Evolutionary conservation across 2,888 invertebrate genomes (phyloP).

Genomic region (Deilephila porcellus): DNA sequence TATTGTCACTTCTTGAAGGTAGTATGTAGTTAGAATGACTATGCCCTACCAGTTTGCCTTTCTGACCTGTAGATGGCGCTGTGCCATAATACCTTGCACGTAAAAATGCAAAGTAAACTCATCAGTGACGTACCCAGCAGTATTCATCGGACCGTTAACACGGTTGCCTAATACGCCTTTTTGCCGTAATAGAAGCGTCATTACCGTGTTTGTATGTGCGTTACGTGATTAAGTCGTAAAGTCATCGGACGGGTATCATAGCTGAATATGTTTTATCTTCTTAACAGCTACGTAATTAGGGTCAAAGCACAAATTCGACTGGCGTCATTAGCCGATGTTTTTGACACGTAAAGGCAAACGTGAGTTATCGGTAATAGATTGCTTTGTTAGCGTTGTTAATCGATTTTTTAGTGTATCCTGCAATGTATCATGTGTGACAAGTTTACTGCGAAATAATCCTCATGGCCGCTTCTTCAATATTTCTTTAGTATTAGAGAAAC

Average conservation of each 20-base stretch:
- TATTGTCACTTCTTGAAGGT: not conserved
- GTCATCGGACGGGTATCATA: slow-evolving; percentile 48
- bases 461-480: too few relatives aligned
- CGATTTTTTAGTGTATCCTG: too few relatives aligned
- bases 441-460: too few relatives aligned
- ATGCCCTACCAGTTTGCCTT: not conserved
- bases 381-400: too few relatives aligned
- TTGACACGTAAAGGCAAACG: slow-evolving; percentile 32
- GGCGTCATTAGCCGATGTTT: slow-evolving; percentile 34
- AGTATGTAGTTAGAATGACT: not conserved
- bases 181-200: slow-evolving; percentile 55
- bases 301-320: slow-evolving; percentile 46
- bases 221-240: slow-evolving; percentile 63
- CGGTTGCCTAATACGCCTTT: slow-evolving; percentile 51
- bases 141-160: slow-evolving; percentile 33
- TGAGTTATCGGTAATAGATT: not conserved
- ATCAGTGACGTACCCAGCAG: not conserved
- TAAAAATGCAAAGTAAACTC: slow-evolving; percentile 2
- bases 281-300: slow-evolving; percentile 58
- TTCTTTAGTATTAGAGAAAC: too few relatives aligned
- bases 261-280: slow-evolving; percentile 50
- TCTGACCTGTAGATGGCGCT: not conserved
- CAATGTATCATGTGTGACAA: too few relatives aligned
- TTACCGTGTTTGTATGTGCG: slow-evolving; percentile 52
- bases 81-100: not conserved